Evolutionary conservation across 2,113 vertebrate genomes (phyloP).

Genomic region (Semnornis frantzii): DNA sequence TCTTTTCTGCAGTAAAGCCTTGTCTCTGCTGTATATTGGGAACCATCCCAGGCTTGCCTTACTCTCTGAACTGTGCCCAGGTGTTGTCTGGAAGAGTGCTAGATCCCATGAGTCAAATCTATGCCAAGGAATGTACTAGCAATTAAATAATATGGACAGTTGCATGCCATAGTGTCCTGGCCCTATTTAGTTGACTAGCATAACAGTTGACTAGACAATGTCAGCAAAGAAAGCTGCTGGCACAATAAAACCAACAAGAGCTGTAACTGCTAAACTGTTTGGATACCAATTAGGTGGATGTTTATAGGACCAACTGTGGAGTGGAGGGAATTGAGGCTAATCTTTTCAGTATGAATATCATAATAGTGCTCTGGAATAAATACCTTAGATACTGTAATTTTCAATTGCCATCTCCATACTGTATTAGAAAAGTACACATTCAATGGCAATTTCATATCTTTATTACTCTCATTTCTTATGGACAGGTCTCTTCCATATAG

Average conservation of each 20-base stretch:
- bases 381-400: background rate
- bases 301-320: background rate
- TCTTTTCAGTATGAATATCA: background rate
- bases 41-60: background rate
- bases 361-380: background rate
- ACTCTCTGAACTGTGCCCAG: background rate
- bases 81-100: slow-evolving; percentile 19
- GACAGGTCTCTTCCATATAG: background rate
- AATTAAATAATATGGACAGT: background rate
- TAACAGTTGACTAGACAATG: background rate
- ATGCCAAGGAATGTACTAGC: background rate
- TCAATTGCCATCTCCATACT: background rate
- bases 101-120: background rate
- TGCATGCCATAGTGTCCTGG: background rate
- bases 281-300: background rate
- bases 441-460: background rate
- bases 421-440: background rate
- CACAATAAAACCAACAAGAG: background rate
- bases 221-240: background rate
- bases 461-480: background rate
- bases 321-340: background rate
- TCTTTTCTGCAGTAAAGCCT: background rate
- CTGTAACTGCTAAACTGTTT: background rate
- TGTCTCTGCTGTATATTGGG: background rate
- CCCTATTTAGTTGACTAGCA: background rate